A percentile compares a stretch with the other conserved stretches of the same genome.
Conservation (phyloP, 1,140 invertebrate genomes). For the Brachionus asplanchnoidis region DNA sequence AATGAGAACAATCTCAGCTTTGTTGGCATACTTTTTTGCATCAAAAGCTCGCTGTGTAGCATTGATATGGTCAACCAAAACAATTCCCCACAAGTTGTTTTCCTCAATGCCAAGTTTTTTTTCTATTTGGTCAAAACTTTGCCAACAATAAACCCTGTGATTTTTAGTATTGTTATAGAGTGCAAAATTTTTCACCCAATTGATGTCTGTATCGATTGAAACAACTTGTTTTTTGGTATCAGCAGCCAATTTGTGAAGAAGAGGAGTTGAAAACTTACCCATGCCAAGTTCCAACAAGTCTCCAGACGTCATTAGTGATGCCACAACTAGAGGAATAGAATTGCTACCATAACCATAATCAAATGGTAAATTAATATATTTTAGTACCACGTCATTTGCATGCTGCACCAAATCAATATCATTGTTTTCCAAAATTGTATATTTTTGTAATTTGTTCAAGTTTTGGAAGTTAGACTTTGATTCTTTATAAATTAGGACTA, state of each 20-base stretch:
- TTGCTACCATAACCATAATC: slow-evolving; percentile 14
- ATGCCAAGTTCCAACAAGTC: slow-evolving; percentile 6
- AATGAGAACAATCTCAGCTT: background rate
- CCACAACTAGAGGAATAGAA: background rate
- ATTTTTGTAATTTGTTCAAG: too few relatives aligned
- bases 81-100: background rate
- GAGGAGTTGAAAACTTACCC: slow-evolving; percentile 1
- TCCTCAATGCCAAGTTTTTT: background rate
- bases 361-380: background rate
- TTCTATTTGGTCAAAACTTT: background rate
- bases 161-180: background rate
- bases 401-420: background rate
- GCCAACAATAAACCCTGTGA: background rate
- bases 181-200: slow-evolving; percentile 25
- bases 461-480: too few relatives aligned
- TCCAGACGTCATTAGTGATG: background rate
- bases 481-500: too few relatives aligned
- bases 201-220: background rate
- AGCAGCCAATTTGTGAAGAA: background rate
- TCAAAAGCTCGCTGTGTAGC: background rate
- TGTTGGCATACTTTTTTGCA: background rate
- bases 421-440: background rate
- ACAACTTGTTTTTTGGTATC: background rate
- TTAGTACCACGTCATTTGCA: background rate
- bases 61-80: slow-evolving; percentile 18